Evolutionary conservation across 2,797 vertebrate species (phyloP).

Genomic region (Anabacerthia variegaticeps): DNA sequence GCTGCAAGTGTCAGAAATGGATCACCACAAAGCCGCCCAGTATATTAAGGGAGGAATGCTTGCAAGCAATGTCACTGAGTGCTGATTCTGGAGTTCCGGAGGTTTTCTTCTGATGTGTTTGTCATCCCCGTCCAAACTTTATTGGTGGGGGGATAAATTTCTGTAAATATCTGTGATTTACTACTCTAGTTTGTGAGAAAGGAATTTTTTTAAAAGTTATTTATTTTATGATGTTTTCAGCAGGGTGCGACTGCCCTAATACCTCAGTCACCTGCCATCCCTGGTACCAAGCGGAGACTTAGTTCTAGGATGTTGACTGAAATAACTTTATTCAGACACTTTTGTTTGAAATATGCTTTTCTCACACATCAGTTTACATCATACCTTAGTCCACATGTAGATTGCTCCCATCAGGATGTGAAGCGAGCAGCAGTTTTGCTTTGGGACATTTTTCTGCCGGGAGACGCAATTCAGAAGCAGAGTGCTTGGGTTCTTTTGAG

Average conservation of each 20-base stretch:
- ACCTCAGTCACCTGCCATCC: not conserved
- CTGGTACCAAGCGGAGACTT: too few species aligned
- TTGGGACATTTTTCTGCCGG: not conserved
- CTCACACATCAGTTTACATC: not conserved
- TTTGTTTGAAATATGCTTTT: not conserved
- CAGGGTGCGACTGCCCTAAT: not conserved
- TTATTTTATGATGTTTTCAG: not conserved
- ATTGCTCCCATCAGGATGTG: not conserved
- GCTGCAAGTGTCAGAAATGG: constrained; percentile 1
- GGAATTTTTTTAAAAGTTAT: accelerated
- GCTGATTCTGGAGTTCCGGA: not conserved
- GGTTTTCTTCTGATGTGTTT: not conserved
- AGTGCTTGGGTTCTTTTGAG: not conserved
- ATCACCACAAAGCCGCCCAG: not conserved
- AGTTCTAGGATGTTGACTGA: not conserved
- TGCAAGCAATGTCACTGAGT: not conserved
- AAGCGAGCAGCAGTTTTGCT: not conserved
- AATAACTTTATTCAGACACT: not conserved
- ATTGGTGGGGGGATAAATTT: not conserved
- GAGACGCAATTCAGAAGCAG: not conserved
- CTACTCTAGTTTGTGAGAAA: not conserved
- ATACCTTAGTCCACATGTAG: not conserved
- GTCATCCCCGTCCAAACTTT: not conserved
- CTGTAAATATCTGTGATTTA: not conserved
- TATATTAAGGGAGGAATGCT: not conserved